Evolutionary conservation across 1,140 invertebrate species (phyloP).

Genomic region (Nebria ingens): DNA sequence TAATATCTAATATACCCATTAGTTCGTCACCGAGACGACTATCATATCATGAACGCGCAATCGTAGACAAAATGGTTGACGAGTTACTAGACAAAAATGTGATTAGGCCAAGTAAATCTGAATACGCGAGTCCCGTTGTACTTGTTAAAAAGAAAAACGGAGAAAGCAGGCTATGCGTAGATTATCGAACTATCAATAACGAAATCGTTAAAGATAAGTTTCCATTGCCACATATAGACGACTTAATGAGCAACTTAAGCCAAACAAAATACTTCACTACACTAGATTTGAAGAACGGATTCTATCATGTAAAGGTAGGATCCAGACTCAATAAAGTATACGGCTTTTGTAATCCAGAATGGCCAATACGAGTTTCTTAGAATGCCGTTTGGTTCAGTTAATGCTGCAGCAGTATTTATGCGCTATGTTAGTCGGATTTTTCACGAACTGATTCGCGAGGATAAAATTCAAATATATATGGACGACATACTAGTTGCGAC

Average conservation of each 20-base stretch:
- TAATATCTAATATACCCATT: not conserved
- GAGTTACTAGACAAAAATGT: slow-evolving; percentile 22
- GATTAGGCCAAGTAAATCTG: slow-evolving; percentile 28
- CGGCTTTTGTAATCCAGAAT: not conserved
- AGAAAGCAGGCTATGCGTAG: slow-evolving; percentile 32
- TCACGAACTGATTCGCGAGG: slow-evolving; percentile 9
- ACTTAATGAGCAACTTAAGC: not conserved
- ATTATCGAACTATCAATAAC: slow-evolving; percentile 20
- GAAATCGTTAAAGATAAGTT: not conserved
- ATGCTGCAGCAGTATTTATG: slow-evolving; percentile 11
- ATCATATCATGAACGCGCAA: not conserved
- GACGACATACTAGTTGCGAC: slow-evolving; percentile 21
- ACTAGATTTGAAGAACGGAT: not conserved
- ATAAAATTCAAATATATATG: slow-evolving; percentile 17
- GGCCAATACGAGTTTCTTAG: not conserved
- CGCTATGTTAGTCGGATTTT: slow-evolving; percentile 15
- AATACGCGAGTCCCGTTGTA: slow-evolving; percentile 34
- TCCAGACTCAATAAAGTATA: not conserved
- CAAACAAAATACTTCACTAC: not conserved
- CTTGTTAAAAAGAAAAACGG: slow-evolving; percentile 35
- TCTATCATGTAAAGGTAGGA: not conserved
- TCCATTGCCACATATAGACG: not conserved
- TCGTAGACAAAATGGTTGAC: slow-evolving; percentile 20
- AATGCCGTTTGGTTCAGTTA: not conserved
- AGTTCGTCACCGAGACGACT: not conserved